These are phyloP conservation scores for Notiomystis cincta DNA, from an alignment of 2,113 vertebrate species.

Conservation along the genomic window DNA sequence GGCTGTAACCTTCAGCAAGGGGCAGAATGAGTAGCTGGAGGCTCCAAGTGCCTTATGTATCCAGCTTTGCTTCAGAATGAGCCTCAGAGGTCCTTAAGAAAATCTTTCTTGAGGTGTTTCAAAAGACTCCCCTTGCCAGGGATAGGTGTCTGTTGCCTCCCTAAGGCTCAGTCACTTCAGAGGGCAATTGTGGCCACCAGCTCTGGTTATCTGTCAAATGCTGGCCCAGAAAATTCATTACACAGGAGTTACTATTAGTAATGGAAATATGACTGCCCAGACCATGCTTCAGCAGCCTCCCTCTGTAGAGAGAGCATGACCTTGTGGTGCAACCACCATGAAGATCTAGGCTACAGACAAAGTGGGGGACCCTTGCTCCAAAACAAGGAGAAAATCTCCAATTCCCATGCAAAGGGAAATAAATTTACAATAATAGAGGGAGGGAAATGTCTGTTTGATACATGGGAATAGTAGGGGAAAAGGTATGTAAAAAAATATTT, in stretches of 20 bases:
- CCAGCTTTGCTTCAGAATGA: neutral
- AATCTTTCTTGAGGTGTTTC: neutral
- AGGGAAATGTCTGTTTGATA: neutral
- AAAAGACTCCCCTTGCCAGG: neutral
- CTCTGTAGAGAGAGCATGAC: neutral
- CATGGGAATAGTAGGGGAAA: neutral
- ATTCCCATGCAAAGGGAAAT: neutral
- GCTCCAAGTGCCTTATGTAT: neutral
- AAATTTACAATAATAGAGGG: neutral
- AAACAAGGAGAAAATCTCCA: neutral
- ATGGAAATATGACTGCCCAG: neutral
- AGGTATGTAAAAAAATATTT: neutral
- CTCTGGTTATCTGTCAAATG: neutral
- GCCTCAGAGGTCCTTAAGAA: neutral
- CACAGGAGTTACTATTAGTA: neutral
- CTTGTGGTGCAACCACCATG: fast-evolving
- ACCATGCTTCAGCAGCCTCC: neutral
- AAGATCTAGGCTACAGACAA: neutral
- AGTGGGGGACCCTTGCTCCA: neutral
- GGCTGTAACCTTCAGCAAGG: neutral
- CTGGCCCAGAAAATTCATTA: neutral
- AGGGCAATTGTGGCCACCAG: neutral
- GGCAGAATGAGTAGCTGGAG: neutral
- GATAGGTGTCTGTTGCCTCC: neutral
- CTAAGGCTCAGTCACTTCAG: neutral